Base-by-base conservation (phyloP, 2,888 invertebrate genomes). In the Cyaniris semiargus region DNA sequence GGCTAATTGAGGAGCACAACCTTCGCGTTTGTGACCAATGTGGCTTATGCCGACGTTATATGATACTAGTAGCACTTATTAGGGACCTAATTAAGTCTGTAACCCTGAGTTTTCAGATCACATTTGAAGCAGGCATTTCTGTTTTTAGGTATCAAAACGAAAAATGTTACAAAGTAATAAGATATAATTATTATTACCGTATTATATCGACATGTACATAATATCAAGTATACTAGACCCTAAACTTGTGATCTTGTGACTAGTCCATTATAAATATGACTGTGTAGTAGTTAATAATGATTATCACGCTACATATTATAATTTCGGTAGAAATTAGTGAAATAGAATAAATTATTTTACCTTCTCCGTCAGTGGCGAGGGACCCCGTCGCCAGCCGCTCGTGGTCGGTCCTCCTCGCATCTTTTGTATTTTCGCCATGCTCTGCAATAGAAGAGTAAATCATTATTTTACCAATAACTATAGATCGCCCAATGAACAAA, bases 281-380 rank as follows among this genome's bases (percentile, higher is more conserved):
- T 3, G 4, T 48, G 4, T 1, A 48, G 15, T 15, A 15, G 48
- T 3, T 48, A 10, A 48, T 4, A 4, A 48, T 48, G 15, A 48
- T n/a, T n/a, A n/a, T 4, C 48, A 4, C 53, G 44, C 44, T 3
- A 5, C 53, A 53, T 6, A 53, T 3, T 53, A 18, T 53, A 5
- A 44, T 48, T 48, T 48, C 48, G 53, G 18, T 18, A 58, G 3
- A 18, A 58, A 58, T 5, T 1, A 58, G 58, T 7, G 7, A 23
- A 44, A 72, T 21, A 44, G 13, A 74, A 23, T 71, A 66, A 53
- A 53, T 53, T 0, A 80, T 77, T 79, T 83, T 95, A 97, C 97
- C 97, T 95, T 97, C 96, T 85, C 97, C 97, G 89, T 97, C 97
- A 87, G 97, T 97, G 89, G 97, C 96, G 85, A 97, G 95, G 82